A percentile compares a stretch with the other conserved stretches of the same genome.
Conservation (phyloP, 2,113 vertebrate species). For the Cyanistes caeruleus region DNA sequence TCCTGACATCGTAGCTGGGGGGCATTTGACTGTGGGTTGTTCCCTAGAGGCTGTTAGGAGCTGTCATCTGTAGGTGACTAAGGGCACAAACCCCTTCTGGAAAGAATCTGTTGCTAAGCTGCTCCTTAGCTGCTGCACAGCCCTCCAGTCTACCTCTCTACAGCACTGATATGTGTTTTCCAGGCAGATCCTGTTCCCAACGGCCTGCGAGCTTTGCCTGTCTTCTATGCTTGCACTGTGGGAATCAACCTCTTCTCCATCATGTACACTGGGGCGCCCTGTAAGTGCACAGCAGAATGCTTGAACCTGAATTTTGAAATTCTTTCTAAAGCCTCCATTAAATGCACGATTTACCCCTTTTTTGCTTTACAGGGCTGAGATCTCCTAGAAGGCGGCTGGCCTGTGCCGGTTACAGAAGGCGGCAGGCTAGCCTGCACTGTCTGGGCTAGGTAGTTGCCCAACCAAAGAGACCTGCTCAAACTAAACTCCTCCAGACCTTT, state of each 20-base stretch:
- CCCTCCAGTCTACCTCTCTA: accelerated
- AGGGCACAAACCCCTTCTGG: background rate
- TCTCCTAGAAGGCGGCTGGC: slow-evolving; percentile 94
- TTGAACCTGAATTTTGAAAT: slow-evolving; percentile 47
- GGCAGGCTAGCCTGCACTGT: slow-evolving; percentile 89
- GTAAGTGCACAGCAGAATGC: slow-evolving; percentile 80
- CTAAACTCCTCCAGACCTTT: slow-evolving; percentile 80
- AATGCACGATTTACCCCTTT: slow-evolving; percentile 91
- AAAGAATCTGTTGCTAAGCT: background rate
- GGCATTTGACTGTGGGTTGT: accelerated
- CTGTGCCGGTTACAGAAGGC: slow-evolving; percentile 89
- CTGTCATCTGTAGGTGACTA: background rate
- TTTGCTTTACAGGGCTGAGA: slow-evolving; percentile 93
- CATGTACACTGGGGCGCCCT: slow-evolving; percentile 89
- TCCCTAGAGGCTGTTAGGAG: background rate
- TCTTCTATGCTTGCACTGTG: slow-evolving; percentile 93
- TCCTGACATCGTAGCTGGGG: background rate
- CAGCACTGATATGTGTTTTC: background rate
- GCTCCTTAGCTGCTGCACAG: background rate
- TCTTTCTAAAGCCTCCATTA: slow-evolving; percentile 79
- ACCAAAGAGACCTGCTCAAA: slow-evolving; percentile 76
- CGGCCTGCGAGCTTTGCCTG: slow-evolving; percentile 87
- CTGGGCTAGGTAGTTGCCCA: slow-evolving; percentile 78
- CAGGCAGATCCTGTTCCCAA: slow-evolving; percentile 91
- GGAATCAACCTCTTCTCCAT: slow-evolving; percentile 96